These are phyloP conservation scores for Synergus gifuensis DNA, from an alignment of 2,888 invertebrate genomes.

Conservation along the genomic window DNA sequence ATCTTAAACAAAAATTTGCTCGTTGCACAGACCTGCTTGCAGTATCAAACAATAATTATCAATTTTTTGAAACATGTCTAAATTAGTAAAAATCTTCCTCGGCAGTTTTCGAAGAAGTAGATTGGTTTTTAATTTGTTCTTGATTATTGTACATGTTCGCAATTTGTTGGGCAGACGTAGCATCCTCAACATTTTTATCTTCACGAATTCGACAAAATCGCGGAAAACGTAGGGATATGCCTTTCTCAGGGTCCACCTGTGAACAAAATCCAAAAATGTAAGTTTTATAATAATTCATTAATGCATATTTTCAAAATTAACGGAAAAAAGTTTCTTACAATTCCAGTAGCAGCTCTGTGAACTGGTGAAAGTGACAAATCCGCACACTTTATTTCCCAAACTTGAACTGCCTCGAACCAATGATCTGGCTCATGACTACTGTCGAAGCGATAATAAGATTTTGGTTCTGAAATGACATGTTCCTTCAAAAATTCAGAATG, in stretches of 20 bases:
- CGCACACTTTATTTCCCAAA: slow-evolving; percentile 98
- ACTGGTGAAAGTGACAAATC: slow-evolving; percentile 97
- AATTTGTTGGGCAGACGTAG: slow-evolving; percentile 93
- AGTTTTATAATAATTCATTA: slow-evolving; percentile 1
- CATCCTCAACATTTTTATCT: slow-evolving; percentile 95
- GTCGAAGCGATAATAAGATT: slow-evolving; percentile 91
- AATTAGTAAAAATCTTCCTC: slow-evolving; percentile 83
- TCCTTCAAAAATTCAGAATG: slow-evolving; percentile 88
- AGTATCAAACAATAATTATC: background rate
- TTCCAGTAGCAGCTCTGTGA: slow-evolving; percentile 92
- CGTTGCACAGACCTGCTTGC: slow-evolving; percentile 1
- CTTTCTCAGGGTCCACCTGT: slow-evolving; percentile 91
- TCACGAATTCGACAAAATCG: slow-evolving; percentile 93
- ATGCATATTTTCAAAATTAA: background rate
- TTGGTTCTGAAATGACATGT: slow-evolving; percentile 86
- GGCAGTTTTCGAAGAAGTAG: slow-evolving; percentile 68
- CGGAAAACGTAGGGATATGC: slow-evolving; percentile 97
- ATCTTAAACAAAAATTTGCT: slow-evolving; percentile 1
- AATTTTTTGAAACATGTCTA: background rate
- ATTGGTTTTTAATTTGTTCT: slow-evolving; percentile 91
- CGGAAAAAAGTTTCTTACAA: slow-evolving; percentile 80
- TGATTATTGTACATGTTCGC: slow-evolving; percentile 94
- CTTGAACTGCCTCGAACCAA: slow-evolving; percentile 92
- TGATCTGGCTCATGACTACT: slow-evolving; percentile 87
- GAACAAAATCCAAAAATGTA: slow-evolving; percentile 50